Evolutionary conservation across 2,797 vertebrate genomes (phyloP), one percentile per base, ranked within the genome.

Genomic region (Melopsittacus undulatus): DNA sequence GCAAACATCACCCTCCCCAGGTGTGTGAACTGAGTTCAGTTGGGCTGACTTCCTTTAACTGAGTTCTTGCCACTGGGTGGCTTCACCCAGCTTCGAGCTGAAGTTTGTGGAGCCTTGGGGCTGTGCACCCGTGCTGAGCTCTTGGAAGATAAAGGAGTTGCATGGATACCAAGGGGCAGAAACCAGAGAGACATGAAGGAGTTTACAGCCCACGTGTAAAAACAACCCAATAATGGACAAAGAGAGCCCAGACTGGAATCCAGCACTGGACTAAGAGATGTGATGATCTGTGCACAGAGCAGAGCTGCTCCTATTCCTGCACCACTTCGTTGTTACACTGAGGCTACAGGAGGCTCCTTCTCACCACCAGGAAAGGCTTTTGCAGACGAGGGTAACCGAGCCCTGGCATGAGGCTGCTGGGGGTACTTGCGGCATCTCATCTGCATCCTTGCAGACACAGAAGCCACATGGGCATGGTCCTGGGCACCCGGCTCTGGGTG

Each of bases 351-450:
- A 67, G 21, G 29, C 7, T 76, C 7, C 7, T 20, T n/a, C 30
- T 12, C 32, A 36, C 16, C 10, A 26, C 4, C 36, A 18, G 61
- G 36, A 48, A 52, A 52, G 23, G 7, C 15, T 32, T 45, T 30
- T 13, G 10, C 11, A 10, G 42, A 11, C 0, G 8, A 15, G 9
- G 7, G 54, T 46, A 27, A 7, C 22, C 1, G 1, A 59, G 15
- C 15, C 15, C 11, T 4, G 21, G 22, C 52, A 38, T 13, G 9
- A 3, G 12, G 16, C 13, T 45, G 22, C 43, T 34, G 32, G 8
- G n/a, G 5, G 21, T 59, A 26, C 4, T 3, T 32, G 49, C 14
- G 16, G 23, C 38, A 34, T 27, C 32, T 70, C 51, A 32, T 21
- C 34, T 67, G 38, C 20, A 10, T 18, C 51, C 5, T 3, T n/a